Base-by-base conservation (phyloP, 1,140 invertebrate genomes). In the Aplysia californica region DNA sequence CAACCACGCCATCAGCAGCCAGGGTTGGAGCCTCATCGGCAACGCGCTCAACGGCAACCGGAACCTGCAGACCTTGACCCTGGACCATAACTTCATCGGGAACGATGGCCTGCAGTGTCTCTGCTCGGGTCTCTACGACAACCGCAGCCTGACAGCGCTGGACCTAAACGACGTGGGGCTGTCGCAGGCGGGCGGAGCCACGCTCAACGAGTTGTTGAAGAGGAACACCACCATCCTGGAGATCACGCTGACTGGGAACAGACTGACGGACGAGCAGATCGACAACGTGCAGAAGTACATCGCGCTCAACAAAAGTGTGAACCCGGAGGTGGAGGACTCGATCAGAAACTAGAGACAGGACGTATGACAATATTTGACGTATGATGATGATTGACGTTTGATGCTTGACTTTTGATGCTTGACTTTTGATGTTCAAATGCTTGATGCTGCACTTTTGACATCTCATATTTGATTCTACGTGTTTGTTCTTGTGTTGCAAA, bases 181-280 rank as follows among this genome's bases (percentile, higher is more conserved):
- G 20, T 74, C 70, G 10, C 77, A 84, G 15, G 68, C 70, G 21
- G 84, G 85, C 5, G 86, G 79, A 29, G 70, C 58, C 33, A 58
- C 33, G 41, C 33, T 87, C 26, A 58, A 84, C 39, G 80, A 86
- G 20, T 65, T 85, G 23, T 61, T 86, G 23, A 84, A 83, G 76
- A 70, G 77, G 59, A 84, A 87, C 72, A 81, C 79, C 20, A 80
- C 77, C 15, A 68, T 87, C 10, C 44, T 80, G 64, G 84, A 87
- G 36, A 74, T 87, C 10, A 85, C 80, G 21, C 44, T 87, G 58
- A 70, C 55, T 5, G 84, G 82, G 20, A 83, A 83, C 23, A n/a
- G 72, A 33, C 78, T 87, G n/a, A 56, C 77, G 2, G 77, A 84
- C 2, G 39, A 77, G 15, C 71, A 77, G 21, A 61, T 44, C 50